These are phyloP conservation scores for Crocuta crocuta DNA, from an alignment of 2,113 vertebrate species.

Conservation along the genomic window DNA sequence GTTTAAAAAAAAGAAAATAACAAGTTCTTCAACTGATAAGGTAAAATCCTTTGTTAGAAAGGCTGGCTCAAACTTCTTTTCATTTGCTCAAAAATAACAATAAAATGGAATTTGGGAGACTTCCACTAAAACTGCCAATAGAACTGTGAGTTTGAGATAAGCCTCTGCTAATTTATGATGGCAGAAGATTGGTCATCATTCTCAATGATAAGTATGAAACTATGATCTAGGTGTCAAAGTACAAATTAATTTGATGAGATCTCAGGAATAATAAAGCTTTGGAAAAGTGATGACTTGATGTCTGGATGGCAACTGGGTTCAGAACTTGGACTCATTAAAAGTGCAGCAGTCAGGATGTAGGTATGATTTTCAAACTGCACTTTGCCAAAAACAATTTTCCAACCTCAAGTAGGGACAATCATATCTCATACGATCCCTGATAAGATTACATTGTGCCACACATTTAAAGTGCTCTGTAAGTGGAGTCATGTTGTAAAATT, in stretches of 20 bases:
- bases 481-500: not conserved
- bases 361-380: not conserved
- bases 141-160: not conserved
- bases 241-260: constrained; percentile 21
- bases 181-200: not conserved
- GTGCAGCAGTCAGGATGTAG: not conserved
- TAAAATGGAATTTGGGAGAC: not conserved
- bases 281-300: not conserved
- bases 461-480: not conserved
- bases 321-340: not conserved
- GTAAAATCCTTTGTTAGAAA: constrained; percentile 40
- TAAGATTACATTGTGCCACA: not conserved
- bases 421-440: not conserved
- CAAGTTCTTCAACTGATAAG: not conserved
- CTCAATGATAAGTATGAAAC: not conserved
- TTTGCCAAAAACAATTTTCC: not conserved
- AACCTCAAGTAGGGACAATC: not conserved
- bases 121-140: not conserved
- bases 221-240: not conserved
- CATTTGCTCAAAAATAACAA: not conserved
- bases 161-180: not conserved
- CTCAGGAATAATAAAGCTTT: not conserved
- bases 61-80: not conserved
- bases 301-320: not conserved
- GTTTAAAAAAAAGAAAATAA: not conserved